phyloP scores from a whole-genome alignment of 2,888 invertebrate genomes.

The Plebejus anna region DNA sequence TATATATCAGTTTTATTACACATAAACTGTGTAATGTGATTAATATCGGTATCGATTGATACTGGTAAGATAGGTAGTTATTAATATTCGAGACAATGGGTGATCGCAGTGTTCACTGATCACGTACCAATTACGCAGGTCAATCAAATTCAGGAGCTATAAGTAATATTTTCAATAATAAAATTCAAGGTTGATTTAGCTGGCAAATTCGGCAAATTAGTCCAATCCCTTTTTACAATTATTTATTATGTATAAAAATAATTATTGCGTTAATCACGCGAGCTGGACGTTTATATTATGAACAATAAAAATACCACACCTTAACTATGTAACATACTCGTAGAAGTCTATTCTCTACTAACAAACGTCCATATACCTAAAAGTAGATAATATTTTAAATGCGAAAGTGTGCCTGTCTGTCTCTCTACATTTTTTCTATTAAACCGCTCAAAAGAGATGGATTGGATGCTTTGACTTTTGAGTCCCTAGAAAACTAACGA shows the following conservation, averaged over 20 bases:
- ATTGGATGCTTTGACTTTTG: too few species aligned
- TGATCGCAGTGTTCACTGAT: background rate
- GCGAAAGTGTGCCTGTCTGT: too few species aligned
- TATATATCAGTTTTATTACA: background rate
- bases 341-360: background rate
- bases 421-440: too few species aligned
- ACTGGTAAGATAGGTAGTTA: background rate
- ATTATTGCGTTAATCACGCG: background rate
- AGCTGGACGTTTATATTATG: slow-evolving; percentile 1
- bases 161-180: too few species aligned
- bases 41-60: slow-evolving; percentile 4
- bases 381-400: too few species aligned
- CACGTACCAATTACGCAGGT: background rate
- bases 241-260: background rate
- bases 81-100: background rate
- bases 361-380: too few species aligned
- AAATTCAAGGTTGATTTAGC: too few species aligned
- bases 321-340: background rate
- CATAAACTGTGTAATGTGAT: slow-evolving; percentile 1
- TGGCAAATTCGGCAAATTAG: too few species aligned
- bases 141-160: background rate
- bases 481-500: too few species aligned
- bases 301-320: slow-evolving; percentile 5
- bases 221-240: background rate
- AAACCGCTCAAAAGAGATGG: too few species aligned